phyloP scores from a whole-genome alignment of 2,797 vertebrate genomes.

The Meriones psammophilus region DNA sequence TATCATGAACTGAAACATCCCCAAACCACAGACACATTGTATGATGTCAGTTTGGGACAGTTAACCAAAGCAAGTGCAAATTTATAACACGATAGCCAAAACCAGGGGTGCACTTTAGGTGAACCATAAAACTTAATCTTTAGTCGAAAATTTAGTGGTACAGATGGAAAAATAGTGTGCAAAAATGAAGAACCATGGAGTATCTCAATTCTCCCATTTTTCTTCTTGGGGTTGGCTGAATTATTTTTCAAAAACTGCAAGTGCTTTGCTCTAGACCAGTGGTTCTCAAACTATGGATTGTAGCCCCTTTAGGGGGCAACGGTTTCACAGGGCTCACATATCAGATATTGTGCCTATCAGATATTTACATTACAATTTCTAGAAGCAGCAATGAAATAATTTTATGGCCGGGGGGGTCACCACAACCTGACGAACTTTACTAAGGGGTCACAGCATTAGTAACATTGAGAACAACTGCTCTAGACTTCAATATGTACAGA shows the following conservation, averaged over 20 bases:
- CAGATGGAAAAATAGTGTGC: neutral
- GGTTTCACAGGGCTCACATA: neutral
- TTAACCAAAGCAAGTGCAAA: neutral
- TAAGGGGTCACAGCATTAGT: neutral
- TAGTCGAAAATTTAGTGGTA: neutral
- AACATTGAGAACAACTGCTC: neutral
- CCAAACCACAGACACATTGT: neutral
- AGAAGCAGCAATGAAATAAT: neutral
- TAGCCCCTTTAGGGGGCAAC: too few species aligned
- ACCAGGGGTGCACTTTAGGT: too few species aligned
- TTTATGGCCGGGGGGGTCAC: neutral
- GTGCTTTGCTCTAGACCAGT: neutral
- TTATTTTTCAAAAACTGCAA: neutral
- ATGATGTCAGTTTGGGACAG: neutral
- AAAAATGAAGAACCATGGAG: neutral
- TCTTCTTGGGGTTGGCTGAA: neutral
- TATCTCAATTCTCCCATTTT: neutral
- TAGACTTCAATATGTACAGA: neutral
- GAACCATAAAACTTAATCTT: neutral
- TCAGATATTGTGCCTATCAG: neutral
- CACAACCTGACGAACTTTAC: neutral
- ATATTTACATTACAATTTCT: neutral
- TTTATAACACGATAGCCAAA: neutral
- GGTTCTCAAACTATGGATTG: neutral
- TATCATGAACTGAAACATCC: neutral